These are phyloP conservation scores for Torymus aiolomorphi DNA, from an alignment of 2,888 invertebrate genomes.

Conservation along the genomic window DNA sequence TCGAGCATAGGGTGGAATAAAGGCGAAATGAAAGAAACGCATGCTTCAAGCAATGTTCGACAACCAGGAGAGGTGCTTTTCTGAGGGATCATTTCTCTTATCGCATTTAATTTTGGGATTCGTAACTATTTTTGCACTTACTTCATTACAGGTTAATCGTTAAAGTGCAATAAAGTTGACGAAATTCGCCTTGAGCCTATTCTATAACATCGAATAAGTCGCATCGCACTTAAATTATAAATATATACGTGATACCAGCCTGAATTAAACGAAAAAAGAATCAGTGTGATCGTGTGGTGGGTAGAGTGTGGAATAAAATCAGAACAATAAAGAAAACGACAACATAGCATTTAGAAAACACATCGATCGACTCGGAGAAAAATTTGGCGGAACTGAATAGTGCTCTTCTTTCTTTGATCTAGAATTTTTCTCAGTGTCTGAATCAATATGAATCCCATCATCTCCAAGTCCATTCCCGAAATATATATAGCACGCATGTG, in stretches of 20 bases:
- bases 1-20: slow-evolving; percentile 54
- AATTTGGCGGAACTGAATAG: background rate
- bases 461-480: too few species aligned
- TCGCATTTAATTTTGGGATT: background rate
- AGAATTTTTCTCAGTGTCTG: background rate
- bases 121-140: slow-evolving; percentile 11
- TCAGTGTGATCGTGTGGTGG: slow-evolving; percentile 18
- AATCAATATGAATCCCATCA: background rate
- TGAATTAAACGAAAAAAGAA: slow-evolving; percentile 14
- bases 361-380: slow-evolving; percentile 12
- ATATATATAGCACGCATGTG: too few species aligned
- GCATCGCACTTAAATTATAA: background rate
- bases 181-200: background rate
- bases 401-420: background rate
- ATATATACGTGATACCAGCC: background rate
- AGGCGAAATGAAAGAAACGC: slow-evolving; percentile 52
- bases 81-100: background rate
- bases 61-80: slow-evolving; percentile 53
- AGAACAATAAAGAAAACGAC: slow-evolving; percentile 13
- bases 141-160: background rate
- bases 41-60: slow-evolving; percentile 66
- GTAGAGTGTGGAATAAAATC: slow-evolving; percentile 22
- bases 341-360: slow-evolving; percentile 7
- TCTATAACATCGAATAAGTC: slow-evolving; percentile 12
- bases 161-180: slow-evolving; percentile 4